Conservation (phyloP, 2,797 vertebrate species). For the Artibeus lituratus region DNA sequence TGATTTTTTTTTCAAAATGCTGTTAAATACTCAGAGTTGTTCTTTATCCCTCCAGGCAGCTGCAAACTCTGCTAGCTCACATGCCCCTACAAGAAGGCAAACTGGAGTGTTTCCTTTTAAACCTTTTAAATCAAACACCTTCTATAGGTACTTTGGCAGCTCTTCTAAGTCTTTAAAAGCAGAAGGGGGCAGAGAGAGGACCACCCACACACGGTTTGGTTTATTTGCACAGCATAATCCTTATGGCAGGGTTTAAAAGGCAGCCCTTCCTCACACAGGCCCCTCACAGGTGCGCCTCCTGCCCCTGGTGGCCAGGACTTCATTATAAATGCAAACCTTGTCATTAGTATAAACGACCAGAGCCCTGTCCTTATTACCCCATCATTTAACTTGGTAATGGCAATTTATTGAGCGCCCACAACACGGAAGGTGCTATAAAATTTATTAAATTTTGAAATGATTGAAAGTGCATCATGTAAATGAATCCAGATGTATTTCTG, state of each 20-base stretch:
- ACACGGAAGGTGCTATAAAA: constrained; percentile 57
- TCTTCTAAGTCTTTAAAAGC: constrained; percentile 48
- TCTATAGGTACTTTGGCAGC: constrained; percentile 65
- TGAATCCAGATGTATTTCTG: constrained; percentile 54
- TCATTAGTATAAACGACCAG: background rate
- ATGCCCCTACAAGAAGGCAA: constrained; percentile 67
- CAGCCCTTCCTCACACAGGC: background rate
- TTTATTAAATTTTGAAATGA: constrained; percentile 64
- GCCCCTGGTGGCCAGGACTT: background rate
- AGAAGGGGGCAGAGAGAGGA: constrained; percentile 23
- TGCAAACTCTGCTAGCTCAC: background rate
- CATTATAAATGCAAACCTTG: constrained; percentile 56
- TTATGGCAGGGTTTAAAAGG: background rate
- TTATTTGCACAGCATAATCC: constrained; percentile 24
- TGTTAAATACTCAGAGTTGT: constrained; percentile 22
- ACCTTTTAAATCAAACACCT: constrained; percentile 67
- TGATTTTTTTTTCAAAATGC: background rate
- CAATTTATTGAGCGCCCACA: constrained; percentile 37
- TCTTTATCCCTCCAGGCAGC: background rate
- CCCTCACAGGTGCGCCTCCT: constrained; percentile 8
- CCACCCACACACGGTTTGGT: constrained; percentile 56
- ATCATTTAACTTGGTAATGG: constrained; percentile 35
- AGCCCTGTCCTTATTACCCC: constrained; percentile 42
- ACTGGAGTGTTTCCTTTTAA: constrained; percentile 59
- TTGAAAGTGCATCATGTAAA: constrained; percentile 60